Conservation (phyloP, 1,140 invertebrate species). For the Bombus soroeensis region DNA sequence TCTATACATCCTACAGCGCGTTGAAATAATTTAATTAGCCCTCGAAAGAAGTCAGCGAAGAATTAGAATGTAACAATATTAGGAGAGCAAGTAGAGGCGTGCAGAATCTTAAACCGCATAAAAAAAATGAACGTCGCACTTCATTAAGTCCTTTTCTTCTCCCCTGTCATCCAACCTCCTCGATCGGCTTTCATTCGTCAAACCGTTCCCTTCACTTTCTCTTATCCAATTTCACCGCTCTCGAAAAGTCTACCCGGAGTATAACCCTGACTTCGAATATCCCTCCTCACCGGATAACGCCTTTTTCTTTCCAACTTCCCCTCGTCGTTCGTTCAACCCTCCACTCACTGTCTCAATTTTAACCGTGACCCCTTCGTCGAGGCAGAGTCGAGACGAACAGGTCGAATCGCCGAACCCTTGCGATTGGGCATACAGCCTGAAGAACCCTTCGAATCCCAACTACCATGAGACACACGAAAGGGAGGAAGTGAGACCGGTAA, state of each 20-base stretch:
- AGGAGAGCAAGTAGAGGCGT: background rate
- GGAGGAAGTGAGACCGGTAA: constrained; percentile 28
- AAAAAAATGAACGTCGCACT: constrained; percentile 77
- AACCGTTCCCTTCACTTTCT: constrained; percentile 61
- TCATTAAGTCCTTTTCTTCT: constrained; percentile 69
- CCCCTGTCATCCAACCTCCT: constrained; percentile 24
- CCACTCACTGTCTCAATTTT: constrained; percentile 49
- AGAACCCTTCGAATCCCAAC: constrained; percentile 25
- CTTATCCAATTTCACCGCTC: constrained; percentile 67
- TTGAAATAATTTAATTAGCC: constrained; percentile 7
- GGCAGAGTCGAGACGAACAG: background rate
- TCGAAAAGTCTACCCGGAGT: constrained; percentile 58
- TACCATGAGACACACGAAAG: background rate
- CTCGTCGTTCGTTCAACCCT: constrained; percentile 26
- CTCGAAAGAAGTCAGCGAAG: too few species aligned
- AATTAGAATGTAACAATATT: background rate
- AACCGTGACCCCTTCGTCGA: constrained; percentile 39
- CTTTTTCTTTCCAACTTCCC: constrained; percentile 7
- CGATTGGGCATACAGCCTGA: constrained; percentile 39
- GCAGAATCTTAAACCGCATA: constrained; percentile 60
- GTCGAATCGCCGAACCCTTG: constrained; percentile 9
- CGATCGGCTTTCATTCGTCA: constrained; percentile 34
- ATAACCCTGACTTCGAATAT: constrained; percentile 53
- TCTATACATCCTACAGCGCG: background rate
- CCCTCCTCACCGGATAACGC: background rate